These are phyloP conservation scores for Rallus limicola DNA, from an alignment of 2,113 vertebrate species.

Conservation along the genomic window DNA sequence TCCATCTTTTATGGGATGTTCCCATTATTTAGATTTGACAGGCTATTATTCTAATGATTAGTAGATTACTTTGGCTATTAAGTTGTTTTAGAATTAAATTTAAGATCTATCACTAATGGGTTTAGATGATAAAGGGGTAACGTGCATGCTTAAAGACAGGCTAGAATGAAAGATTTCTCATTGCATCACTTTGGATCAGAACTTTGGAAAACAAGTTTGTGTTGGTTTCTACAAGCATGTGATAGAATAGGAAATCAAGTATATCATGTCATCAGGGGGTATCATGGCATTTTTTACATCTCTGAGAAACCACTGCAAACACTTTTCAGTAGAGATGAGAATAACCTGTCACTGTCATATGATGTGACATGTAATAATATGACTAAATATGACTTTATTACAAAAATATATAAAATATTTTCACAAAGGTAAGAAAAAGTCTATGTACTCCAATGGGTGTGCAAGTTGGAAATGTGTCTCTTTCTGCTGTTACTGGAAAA, in stretches of 20 bases:
- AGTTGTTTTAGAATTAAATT: constrained; percentile 12
- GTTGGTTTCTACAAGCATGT: not conserved
- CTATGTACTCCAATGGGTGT: not conserved
- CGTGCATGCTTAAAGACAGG: not conserved
- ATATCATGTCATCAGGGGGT: not conserved
- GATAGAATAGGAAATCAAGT: not conserved
- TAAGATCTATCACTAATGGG: not conserved
- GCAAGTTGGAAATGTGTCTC: not conserved
- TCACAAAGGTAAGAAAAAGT: not conserved
- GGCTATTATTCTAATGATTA: constrained; percentile 48
- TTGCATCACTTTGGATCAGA: not conserved
- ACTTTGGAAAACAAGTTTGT: not conserved
- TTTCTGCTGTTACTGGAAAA: not conserved
- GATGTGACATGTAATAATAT: not conserved
- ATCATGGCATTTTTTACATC: not conserved
- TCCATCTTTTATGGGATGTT: constrained; percentile 40
- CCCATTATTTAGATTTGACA: constrained; percentile 13
- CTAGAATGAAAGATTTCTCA: not conserved
- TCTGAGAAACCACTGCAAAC: not conserved
- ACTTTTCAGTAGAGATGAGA: not conserved
- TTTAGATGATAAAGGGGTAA: not conserved
- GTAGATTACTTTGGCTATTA: constrained; percentile 46
- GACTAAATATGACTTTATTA: not conserved
- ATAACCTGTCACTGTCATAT: not conserved
- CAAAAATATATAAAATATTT: not conserved